Percentiles rank a stretch among this genome's conserved stretches.
Conservation (phyloP, 2,113 vertebrate genomes). For the Lasiurus cinereus region DNA sequence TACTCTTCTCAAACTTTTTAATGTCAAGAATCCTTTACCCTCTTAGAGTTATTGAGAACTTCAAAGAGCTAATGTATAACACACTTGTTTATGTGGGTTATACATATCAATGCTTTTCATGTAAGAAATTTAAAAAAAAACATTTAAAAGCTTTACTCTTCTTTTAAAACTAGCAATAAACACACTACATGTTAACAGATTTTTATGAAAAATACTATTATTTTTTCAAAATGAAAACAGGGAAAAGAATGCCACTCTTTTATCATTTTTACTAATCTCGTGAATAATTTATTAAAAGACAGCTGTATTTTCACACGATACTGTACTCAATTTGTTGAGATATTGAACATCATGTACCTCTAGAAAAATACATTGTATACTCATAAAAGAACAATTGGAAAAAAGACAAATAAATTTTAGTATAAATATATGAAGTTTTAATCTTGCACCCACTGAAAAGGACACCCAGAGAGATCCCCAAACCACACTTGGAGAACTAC, state of each 20-base stretch:
- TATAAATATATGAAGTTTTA: background rate
- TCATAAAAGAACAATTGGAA: background rate
- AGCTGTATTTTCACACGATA: slow-evolving; percentile 2
- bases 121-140: slow-evolving; percentile 33
- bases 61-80: background rate
- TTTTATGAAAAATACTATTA: background rate
- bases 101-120: slow-evolving; percentile 10
- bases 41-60: background rate
- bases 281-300: background rate
- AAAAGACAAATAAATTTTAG: background rate
- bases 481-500: background rate
- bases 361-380: slow-evolving; percentile 4
- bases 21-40: background rate
- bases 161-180: slow-evolving; percentile 47
- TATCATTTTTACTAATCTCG: slow-evolving; percentile 1
- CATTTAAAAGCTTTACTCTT: background rate
- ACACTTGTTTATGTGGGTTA: background rate
- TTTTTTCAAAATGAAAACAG: background rate
- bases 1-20: background rate
- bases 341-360: background rate
- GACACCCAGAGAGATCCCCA: background rate
- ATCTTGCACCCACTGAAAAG: background rate
- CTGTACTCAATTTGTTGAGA: background rate
- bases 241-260: background rate
- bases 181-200: background rate